Evolutionary conservation across 1,140 invertebrate species (phyloP), one percentile per base, ranked within the genome.

Genomic region (Aphelinus atriplicis): DNA sequence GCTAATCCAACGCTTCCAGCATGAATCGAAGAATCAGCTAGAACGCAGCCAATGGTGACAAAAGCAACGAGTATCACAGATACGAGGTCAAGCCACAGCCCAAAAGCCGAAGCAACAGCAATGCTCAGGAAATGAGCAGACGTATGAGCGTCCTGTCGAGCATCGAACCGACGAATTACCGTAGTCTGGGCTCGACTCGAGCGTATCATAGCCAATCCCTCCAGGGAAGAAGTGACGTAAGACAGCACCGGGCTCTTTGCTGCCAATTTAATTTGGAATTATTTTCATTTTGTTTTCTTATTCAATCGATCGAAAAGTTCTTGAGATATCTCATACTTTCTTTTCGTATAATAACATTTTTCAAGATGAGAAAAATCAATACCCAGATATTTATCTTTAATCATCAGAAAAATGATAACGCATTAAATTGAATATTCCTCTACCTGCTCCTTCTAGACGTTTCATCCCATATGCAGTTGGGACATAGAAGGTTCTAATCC

Each of bases 181-280:
- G 93, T 90, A 64, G 90, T 87, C 81, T 95, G 90, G 1, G 91
- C 92, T 2, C 60, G 58, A 73, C 91, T 91, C 1, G 95, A 92
- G 61, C 96, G 88, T 74, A 97, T 95, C 1, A 95, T 96, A 53
- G 92, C 91, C 7, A 97, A 84, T 1, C 96, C 96, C 65, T 92
- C 89, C 74, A 96, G 87, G 1, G 94, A 93, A 51, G 95, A 91
- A 81, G 91, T 94, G 1, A 95, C 87, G 78, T 94, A 91, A 78
- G 93, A 93, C 80, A 94, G 95, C 42, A 95, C 91, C 3, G 95
- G 95, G 81, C 91, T 92, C 81, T 90, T 89, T 4, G 91, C 91
- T 92, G 75, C 66, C 90, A 78, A 89, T 53, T 55, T 57, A 71
- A 62, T 43, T 47, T 68, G 4, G 3, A 45, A 56, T 64, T 45